Evolutionary conservation across 2,113 vertebrate genomes (phyloP).

Genomic region (Bothrops jararaca): DNA sequence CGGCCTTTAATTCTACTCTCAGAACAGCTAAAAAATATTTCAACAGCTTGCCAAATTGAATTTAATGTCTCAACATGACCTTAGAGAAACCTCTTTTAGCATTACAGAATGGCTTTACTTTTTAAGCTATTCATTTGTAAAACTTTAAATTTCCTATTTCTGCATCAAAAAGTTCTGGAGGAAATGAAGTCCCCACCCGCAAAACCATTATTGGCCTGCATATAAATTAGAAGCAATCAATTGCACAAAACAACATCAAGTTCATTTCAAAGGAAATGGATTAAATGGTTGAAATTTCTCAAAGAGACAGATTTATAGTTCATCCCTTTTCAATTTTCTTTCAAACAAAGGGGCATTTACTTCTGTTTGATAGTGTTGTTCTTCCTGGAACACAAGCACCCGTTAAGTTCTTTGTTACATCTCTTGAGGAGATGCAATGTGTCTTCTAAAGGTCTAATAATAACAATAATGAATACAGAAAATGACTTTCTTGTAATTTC

Average conservation of each 20-base stretch:
- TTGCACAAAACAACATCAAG: constrained; percentile 47
- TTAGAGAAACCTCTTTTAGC: neutral
- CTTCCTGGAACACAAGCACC: constrained; percentile 61
- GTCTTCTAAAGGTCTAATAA: constrained; percentile 58
- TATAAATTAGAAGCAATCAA: constrained; percentile 50
- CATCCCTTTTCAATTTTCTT: constrained; percentile 47
- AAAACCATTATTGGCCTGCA: constrained; percentile 49
- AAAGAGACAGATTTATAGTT: constrained; percentile 51
- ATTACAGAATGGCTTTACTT: neutral
- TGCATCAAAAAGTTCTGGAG: constrained; percentile 6
- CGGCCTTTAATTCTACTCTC: neutral
- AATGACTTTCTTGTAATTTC: constrained; percentile 38
- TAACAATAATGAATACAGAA: constrained; percentile 66
- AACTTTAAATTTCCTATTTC: neutral
- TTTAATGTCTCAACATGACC: neutral
- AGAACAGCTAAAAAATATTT: neutral
- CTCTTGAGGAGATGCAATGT: constrained; percentile 68
- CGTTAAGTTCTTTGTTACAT: constrained; percentile 64
- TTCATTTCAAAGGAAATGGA: constrained; percentile 47
- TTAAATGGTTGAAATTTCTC: constrained; percentile 53
- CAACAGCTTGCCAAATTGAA: neutral
- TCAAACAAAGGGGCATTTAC: constrained; percentile 58
- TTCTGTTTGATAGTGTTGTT: constrained; percentile 43
- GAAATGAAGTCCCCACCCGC: constrained; percentile 12
- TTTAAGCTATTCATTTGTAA: neutral